Conservation (phyloP, 2,888 invertebrate genomes). For the Melinaea menophilus region DNA sequence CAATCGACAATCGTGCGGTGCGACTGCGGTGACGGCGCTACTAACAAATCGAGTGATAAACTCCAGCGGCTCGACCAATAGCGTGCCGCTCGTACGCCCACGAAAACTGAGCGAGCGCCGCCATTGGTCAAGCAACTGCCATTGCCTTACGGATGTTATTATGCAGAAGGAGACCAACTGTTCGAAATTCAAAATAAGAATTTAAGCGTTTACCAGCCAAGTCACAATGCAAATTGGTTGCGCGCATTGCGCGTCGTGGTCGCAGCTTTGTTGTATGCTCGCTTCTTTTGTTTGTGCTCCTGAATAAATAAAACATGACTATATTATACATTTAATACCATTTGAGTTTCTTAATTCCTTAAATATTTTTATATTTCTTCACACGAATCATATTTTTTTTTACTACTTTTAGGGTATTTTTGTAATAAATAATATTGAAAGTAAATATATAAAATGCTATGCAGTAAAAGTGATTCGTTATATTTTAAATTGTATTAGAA, state of each 20-base stretch:
- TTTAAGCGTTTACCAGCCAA: conserved; percentile 72
- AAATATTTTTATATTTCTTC: not conserved
- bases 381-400: not conserved
- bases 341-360: no score
- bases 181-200: conserved; percentile 69
- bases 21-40: conserved; percentile 70
- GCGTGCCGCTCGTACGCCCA: conserved; percentile 64
- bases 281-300: conserved; percentile 34
- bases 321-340: conserved; percentile 13
- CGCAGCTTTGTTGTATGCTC: conserved; percentile 45
- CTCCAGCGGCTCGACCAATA: conserved; percentile 63
- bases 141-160: conserved; percentile 76
- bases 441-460: no score
- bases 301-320: conserved; percentile 31
- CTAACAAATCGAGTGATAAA: conserved; percentile 75
- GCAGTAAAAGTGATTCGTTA: no score
- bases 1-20: conserved; percentile 74
- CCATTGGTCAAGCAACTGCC: conserved; percentile 75
- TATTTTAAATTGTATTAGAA: no score
- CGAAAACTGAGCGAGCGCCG: conserved; percentile 58
- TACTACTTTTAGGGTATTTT: no score
- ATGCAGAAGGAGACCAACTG: conserved; percentile 75
- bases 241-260: conserved; percentile 63
- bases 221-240: conserved; percentile 75
- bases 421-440: no score